Conservation (phyloP, 2,113 vertebrate species). For the Malaclemys terrapin region DNA sequence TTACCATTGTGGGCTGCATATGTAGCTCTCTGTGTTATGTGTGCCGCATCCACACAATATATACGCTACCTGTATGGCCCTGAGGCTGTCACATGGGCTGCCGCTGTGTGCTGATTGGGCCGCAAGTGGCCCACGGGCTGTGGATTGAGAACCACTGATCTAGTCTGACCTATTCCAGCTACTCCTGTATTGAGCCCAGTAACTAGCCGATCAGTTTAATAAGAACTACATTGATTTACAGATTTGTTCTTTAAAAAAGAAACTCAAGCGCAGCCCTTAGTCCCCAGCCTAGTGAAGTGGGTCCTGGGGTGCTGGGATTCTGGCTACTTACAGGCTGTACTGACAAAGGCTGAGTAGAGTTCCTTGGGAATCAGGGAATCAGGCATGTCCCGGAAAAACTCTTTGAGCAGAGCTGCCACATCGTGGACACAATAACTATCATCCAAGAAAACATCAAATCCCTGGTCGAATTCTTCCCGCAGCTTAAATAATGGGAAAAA, state of each 20-base stretch:
- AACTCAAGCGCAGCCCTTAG: background rate
- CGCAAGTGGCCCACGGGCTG: too few species aligned
- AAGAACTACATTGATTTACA: background rate
- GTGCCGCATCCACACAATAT: too few species aligned
- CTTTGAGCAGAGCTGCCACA: constrained; percentile 91
- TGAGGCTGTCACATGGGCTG: too few species aligned
- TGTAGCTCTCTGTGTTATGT: too few species aligned
- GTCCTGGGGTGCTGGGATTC: fast-evolving
- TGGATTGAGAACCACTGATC: too few species aligned
- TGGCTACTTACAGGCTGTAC: constrained; percentile 84
- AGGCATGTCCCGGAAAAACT: constrained; percentile 91
- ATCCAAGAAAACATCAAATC: constrained; percentile 83
- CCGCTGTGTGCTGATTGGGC: too few species aligned
- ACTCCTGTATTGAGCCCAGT: background rate
- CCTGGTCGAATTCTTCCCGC: constrained; percentile 81
- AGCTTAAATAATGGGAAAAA: constrained; percentile 66
- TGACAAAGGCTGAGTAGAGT: constrained; percentile 91
- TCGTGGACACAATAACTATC: constrained; percentile 91
- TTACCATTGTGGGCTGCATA: too few species aligned
- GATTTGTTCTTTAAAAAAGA: background rate
- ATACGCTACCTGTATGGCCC: too few species aligned
- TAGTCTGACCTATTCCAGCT: too few species aligned
- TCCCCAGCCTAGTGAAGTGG: background rate
- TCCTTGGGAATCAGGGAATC: constrained; percentile 90
- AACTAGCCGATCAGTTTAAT: background rate